Evolutionary conservation across 2,888 invertebrate species (phyloP).

Genomic region (Dryobotodes eremita): DNA sequence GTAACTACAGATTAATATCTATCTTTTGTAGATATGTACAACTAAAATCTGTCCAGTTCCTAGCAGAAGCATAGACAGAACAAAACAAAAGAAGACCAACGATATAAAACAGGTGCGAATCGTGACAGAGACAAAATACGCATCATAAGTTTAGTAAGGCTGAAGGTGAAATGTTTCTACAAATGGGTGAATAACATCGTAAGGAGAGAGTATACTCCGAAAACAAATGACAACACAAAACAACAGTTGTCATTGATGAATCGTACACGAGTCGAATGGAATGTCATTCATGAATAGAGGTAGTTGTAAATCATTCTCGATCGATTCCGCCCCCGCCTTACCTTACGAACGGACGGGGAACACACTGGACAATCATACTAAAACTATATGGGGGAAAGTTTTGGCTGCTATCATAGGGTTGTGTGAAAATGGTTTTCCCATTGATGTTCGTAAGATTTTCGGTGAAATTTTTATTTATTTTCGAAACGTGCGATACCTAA

Average conservation of each 20-base stretch:
- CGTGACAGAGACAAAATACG: slow-evolving; percentile 52
- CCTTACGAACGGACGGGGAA: slow-evolving; percentile 36
- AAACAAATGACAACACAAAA: slow-evolving; percentile 74
- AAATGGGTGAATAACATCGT: slow-evolving; percentile 50
- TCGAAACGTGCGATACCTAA: neutral
- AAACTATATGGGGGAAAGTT: slow-evolving; percentile 42
- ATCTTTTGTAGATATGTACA: neutral
- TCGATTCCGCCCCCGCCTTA: slow-evolving; percentile 61
- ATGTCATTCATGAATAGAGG: slow-evolving; percentile 78
- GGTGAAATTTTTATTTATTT: neutral
- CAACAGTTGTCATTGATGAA: slow-evolving; percentile 79
- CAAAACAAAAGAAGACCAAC: slow-evolving; percentile 14
- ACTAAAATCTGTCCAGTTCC: neutral
- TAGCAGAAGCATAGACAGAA: slow-evolving; percentile 10
- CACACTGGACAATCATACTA: slow-evolving; percentile 43
- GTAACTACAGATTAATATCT: neutral
- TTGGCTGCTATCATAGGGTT: slow-evolving; percentile 6
- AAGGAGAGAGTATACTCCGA: slow-evolving; percentile 50
- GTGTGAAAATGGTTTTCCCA: slow-evolving; percentile 2
- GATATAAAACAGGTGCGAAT: slow-evolving; percentile 49
- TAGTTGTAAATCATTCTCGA: slow-evolving; percentile 78
- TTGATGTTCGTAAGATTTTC: neutral
- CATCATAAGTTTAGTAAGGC: slow-evolving; percentile 46
- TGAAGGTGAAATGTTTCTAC: slow-evolving; percentile 50
- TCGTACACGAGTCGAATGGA: slow-evolving; percentile 69